These are phyloP conservation scores for Galeruca laticollis DNA, from an alignment of 2,888 invertebrate species.

Conservation along the genomic window DNA sequence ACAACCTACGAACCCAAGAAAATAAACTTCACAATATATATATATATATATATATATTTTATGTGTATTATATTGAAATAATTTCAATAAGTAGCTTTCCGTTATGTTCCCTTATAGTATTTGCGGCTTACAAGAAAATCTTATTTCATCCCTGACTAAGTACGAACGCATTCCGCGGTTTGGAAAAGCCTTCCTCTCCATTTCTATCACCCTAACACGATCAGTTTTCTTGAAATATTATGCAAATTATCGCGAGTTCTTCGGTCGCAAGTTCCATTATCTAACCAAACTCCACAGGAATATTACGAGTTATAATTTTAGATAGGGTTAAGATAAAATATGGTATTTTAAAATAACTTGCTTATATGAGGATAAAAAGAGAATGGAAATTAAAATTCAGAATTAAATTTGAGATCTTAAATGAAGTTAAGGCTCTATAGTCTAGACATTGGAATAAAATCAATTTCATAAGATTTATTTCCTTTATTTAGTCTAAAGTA, in stretches of 20 bases:
- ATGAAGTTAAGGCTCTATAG: no score
- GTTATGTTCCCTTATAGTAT: neutral
- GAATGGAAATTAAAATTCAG: neutral
- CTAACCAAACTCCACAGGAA: neutral
- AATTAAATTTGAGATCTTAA: neutral
- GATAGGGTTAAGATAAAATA: neutral
- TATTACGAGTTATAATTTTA: neutral
- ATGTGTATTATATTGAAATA: no score
- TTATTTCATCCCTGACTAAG: neutral
- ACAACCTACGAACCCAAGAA: no score
- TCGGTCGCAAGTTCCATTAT: neutral
- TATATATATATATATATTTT: no score
- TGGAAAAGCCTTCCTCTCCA: neutral
- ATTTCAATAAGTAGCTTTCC: neutral
- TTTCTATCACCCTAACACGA: conserved; percentile 3
- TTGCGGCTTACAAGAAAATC: neutral
- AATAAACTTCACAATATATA: no score
- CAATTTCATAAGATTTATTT: no score
- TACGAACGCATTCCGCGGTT: neutral
- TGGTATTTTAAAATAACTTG: neutral
- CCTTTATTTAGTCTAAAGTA: no score
- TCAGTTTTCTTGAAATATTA: conserved; percentile 18
- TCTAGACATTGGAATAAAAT: no score
- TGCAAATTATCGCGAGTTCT: conserved; percentile 10
- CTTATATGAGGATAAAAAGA: neutral